These are phyloP conservation scores for Musca vetustissima DNA, from an alignment of 1,140 invertebrate species.

Conservation along the genomic window DNA sequence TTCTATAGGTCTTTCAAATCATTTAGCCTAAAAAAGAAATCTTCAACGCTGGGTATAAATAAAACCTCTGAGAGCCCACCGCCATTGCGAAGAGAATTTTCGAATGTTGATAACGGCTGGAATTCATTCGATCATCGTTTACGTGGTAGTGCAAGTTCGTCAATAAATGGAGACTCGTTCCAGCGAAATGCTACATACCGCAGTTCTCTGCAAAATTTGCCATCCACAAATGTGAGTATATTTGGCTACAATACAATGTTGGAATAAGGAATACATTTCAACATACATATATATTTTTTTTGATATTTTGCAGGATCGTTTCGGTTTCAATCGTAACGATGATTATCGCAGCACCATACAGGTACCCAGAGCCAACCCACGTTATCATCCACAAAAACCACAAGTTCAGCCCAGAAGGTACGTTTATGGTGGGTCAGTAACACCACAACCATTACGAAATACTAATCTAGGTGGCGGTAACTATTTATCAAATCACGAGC, in stretches of 20 bases:
- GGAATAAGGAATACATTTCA: too few species aligned
- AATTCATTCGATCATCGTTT: constrained; percentile 23
- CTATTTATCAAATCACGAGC: constrained; percentile 25
- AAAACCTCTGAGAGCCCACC: constrained; percentile 56
- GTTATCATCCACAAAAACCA: constrained; percentile 2
- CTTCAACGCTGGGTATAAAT: constrained; percentile 53
- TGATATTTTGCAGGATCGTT: constrained; percentile 26
- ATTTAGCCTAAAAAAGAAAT: constrained; percentile 51
- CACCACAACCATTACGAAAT: constrained; percentile 53
- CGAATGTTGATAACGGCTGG: constrained; percentile 9
- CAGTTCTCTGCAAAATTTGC: constrained; percentile 44
- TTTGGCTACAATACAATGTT: too few species aligned
- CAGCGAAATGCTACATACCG: constrained; percentile 36
- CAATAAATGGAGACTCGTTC: constrained; percentile 29
- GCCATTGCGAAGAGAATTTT: constrained; percentile 32
- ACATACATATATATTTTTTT: too few species aligned
- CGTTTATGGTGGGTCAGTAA: constrained; percentile 59
- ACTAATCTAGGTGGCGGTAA: constrained; percentile 39
- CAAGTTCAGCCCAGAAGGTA: constrained; percentile 48
- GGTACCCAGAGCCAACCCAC: constrained; percentile 32
- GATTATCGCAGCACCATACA: constrained; percentile 43
- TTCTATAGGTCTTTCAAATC: constrained; percentile 45
- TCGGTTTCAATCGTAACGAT: constrained; percentile 35
- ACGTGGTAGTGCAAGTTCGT: background rate
- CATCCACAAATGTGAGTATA: constrained; percentile 25